Evolutionary conservation across 2,113 vertebrate genomes (phyloP).

Genomic region (Agapornis roseicollis): DNA sequence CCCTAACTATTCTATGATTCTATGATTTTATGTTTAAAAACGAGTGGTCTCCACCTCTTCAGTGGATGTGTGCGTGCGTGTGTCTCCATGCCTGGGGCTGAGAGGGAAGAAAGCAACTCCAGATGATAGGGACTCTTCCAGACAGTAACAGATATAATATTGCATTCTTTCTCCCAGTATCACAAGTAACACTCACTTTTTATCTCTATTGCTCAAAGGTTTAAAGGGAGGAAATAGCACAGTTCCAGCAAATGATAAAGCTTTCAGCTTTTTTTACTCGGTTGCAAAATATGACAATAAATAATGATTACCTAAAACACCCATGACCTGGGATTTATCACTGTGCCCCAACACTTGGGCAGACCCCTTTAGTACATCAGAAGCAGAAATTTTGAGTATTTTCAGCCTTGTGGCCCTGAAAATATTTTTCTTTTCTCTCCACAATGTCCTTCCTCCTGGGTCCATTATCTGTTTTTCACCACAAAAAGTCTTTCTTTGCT

Average conservation of each 20-base stretch:
- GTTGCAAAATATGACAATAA: constrained; percentile 5
- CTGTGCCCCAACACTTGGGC: neutral
- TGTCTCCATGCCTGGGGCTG: neutral
- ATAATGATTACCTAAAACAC: constrained; percentile 42
- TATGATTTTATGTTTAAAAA: neutral
- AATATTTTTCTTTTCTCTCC: neutral
- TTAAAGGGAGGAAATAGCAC: constrained; percentile 77
- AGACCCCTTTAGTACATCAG: neutral
- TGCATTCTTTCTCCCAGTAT: constrained; percentile 42
- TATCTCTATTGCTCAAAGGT: constrained; percentile 72
- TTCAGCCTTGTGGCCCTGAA: neutral
- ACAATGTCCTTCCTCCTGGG: neutral
- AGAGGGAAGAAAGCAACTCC: neutral
- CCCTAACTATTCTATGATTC: neutral
- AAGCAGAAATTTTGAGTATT: neutral
- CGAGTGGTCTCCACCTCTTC: neutral
- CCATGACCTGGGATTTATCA: neutral
- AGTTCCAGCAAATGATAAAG: constrained; percentile 64
- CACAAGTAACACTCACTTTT: constrained; percentile 71
- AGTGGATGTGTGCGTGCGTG: neutral
- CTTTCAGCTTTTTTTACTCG: neutral
- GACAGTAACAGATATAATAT: constrained; percentile 25
- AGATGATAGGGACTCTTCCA: constrained; percentile 5
- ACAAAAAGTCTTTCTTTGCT: neutral
- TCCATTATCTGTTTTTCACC: neutral